Conservation (phyloP, 1,140 invertebrate genomes). For the Neocloeon triangulifer region DNA sequence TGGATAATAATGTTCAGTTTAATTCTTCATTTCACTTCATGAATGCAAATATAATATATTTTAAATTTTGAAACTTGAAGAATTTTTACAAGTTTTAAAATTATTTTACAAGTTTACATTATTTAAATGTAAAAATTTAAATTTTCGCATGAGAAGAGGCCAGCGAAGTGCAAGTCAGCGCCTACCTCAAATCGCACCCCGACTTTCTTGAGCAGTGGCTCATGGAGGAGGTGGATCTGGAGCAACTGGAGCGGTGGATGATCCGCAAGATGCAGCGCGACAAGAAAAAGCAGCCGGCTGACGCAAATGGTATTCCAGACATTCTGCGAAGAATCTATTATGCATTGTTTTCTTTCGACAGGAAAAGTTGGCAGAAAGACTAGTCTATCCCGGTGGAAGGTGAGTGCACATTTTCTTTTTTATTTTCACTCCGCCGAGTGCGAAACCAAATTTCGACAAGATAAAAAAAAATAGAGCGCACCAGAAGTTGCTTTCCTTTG, state of each 20-base stretch:
- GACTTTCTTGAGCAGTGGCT: constrained; percentile 30
- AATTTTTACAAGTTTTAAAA: no score
- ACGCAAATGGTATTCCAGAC: constrained; percentile 6
- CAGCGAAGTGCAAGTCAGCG: constrained; percentile 16
- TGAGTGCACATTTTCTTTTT: constrained; percentile 9
- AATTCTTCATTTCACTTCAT: no score
- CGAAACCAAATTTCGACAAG: no score
- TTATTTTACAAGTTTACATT: no score
- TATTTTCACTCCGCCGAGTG: constrained; percentile 1
- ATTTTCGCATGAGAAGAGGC: constrained; percentile 5
- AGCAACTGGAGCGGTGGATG: constrained; percentile 31
- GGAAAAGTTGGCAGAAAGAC: constrained; percentile 20
- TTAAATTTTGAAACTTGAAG: no score
- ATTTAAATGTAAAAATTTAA: no score
- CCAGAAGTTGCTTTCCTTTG: no score
- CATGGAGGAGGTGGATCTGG: constrained; percentile 26
- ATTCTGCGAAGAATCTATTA: no score
- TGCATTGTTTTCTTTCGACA: constrained; percentile 6
- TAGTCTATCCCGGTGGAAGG: constrained; percentile 28
- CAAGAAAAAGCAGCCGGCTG: constrained; percentile 16
- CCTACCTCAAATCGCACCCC: constrained; percentile 24
- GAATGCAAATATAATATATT: no score
- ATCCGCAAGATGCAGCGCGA: constrained; percentile 25
- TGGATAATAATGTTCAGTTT: no score
- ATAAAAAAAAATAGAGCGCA: no score